Conservation (phyloP, 2,797 vertebrate genomes). For the Pterois miles region DNA sequence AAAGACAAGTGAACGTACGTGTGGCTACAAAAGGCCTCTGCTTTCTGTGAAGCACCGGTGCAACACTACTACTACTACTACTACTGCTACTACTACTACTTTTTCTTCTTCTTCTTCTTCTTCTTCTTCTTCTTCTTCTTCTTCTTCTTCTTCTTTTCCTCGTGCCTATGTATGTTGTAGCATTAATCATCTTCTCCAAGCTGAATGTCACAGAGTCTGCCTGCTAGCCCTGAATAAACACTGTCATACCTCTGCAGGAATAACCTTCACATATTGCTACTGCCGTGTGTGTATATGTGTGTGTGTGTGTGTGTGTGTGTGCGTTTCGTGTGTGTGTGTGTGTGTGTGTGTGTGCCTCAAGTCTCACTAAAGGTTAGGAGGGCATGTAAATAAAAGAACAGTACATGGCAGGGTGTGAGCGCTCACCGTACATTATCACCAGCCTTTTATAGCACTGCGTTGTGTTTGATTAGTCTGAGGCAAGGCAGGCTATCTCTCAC, state of each 20-base stretch:
- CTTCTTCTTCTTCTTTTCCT: conserved; percentile 30
- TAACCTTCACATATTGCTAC: conserved; percentile 79
- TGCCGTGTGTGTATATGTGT: conserved; percentile 50
- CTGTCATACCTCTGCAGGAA: conserved; percentile 76
- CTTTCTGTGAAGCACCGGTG: conserved; percentile 14
- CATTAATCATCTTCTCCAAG: conserved; percentile 79
- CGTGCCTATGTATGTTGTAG: conserved; percentile 72
- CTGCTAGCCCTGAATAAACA: conserved; percentile 81
- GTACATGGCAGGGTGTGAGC: conserved; percentile 57
- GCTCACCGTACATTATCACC: conserved; percentile 66
- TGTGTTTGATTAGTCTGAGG: conserved; percentile 76
- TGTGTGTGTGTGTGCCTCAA: conserved; percentile 31
- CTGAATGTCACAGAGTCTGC: conserved; percentile 78
- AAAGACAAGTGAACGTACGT: conserved; percentile 23
- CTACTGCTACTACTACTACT: no score
- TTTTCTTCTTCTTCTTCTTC: conserved; percentile 21
- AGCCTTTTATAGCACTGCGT: conserved; percentile 56
- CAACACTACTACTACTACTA: no score
- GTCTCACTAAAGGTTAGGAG: conserved; percentile 68
- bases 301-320: conserved; percentile 43
- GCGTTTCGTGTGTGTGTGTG: conserved; percentile 35
- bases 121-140: not conserved
- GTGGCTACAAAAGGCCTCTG: conserved; percentile 34
- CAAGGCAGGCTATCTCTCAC: conserved; percentile 49
- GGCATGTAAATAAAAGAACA: conserved; percentile 76